These are phyloP conservation scores for Anorthoa munda DNA, from an alignment of 2,888 invertebrate genomes.

Conservation along the genomic window DNA sequence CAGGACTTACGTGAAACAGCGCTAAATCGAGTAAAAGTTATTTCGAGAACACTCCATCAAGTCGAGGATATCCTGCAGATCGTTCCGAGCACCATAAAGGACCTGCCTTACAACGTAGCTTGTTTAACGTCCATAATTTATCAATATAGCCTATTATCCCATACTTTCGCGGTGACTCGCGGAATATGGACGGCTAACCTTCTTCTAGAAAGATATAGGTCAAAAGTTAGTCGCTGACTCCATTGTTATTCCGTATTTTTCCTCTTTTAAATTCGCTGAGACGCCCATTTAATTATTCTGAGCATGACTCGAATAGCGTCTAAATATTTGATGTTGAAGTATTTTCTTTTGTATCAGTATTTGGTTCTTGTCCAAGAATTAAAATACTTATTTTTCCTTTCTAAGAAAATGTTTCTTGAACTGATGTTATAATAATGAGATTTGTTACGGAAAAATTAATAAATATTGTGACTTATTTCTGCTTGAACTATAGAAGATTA, in stretches of 20 bases:
- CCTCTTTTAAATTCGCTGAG: conserved; percentile 58
- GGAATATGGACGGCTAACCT: conserved; percentile 82
- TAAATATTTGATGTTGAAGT: conserved; percentile 65
- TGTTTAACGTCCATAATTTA: conserved; percentile 82
- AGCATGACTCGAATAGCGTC: conserved; percentile 57
- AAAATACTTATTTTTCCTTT: conserved; percentile 52
- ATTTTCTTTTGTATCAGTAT: conserved; percentile 61
- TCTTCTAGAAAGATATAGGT: conserved; percentile 65
- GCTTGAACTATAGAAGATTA: conserved; percentile 30
- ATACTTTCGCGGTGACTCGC: conserved; percentile 65
- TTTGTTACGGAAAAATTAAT: conserved; percentile 38
- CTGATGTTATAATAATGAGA: conserved; percentile 46
- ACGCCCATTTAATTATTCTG: conserved; percentile 59
- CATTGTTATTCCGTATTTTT: conserved; percentile 56
- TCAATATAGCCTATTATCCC: conserved; percentile 80
- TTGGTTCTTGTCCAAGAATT: conserved; percentile 61
- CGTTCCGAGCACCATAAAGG: conserved; percentile 67
- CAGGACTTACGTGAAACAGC: conserved; percentile 32
- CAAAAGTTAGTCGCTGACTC: conserved; percentile 43
- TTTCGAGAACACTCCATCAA: conserved; percentile 72
- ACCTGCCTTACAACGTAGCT: conserved; percentile 60
- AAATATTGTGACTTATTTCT: conserved; percentile 27
- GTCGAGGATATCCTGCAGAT: conserved; percentile 70
- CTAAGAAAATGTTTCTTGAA: conserved; percentile 27
- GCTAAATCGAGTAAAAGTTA: conserved; percentile 62